Conservation (phyloP, 2,797 vertebrate species). For the Xerus rutilus region DNA sequence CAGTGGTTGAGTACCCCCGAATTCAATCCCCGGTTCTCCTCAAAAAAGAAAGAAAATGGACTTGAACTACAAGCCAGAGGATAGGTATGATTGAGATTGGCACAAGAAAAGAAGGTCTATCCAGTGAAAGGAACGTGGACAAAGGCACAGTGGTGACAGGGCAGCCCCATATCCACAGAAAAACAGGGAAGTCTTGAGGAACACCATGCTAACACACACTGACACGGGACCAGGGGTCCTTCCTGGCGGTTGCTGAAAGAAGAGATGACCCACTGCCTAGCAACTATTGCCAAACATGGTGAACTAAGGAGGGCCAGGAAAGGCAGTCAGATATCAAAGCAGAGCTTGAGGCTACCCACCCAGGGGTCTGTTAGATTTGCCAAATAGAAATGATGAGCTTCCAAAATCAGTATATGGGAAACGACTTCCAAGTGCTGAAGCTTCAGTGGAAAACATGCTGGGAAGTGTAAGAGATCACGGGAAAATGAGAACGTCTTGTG, state of each 20-base stretch:
- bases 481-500: not conserved
- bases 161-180: not conserved
- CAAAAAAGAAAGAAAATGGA: no score
- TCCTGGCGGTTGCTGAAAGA: not conserved
- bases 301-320: not conserved
- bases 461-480: not conserved
- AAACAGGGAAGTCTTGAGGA: not conserved
- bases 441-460: not conserved
- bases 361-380: not conserved
- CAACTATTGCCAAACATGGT: not conserved
- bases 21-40: no score
- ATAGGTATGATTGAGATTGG: not conserved
- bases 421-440: not conserved
- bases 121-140: not conserved
- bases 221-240: not conserved
- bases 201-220: not conserved
- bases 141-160: not conserved
- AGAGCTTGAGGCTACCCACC: not conserved
- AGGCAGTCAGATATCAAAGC: constrained; percentile 29
- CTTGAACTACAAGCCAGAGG: not conserved
- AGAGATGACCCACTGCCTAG: not conserved
- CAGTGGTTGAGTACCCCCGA: no score
- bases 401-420: not conserved
- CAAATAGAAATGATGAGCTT: not conserved
- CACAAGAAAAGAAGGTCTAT: not conserved